Evolutionary conservation across 2,888 invertebrate species (phyloP).

Genomic region (Strigamia transsilvanica): DNA sequence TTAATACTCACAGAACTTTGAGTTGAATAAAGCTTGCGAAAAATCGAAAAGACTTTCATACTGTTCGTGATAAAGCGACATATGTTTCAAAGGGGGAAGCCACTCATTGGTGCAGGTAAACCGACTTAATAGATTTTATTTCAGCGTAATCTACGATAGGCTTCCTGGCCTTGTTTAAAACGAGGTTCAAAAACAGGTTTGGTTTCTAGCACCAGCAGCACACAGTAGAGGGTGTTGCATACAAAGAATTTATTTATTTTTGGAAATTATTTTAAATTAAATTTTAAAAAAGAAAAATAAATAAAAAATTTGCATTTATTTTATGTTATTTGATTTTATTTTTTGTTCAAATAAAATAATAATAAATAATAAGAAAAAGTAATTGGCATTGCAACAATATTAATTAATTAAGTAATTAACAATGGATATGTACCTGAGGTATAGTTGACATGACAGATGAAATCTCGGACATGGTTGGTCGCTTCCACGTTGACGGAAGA

Average conservation of each 20-base stretch:
- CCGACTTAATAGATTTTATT: neutral
- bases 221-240: neutral
- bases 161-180: neutral
- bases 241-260: neutral
- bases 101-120: neutral
- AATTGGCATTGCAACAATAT: too few species aligned
- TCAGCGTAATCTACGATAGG: neutral
- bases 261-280: too few species aligned
- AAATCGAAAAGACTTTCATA: neutral
- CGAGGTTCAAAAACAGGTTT: neutral
- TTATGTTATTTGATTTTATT: too few species aligned
- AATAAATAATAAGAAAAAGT: too few species aligned
- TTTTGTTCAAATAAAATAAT: too few species aligned
- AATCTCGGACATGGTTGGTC: neutral
- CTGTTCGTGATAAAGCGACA: neutral
- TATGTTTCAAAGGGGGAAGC: too few species aligned
- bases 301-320: too few species aligned
- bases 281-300: too few species aligned
- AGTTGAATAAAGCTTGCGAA: neutral
- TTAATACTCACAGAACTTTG: neutral
- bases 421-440: neutral
- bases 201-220: neutral
- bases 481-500: constrained; percentile 10
- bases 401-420: neutral
- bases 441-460: neutral